These are phyloP conservation scores for Gobio occitaniae DNA, from an alignment of 2,797 vertebrate species.

Conservation along the genomic window DNA sequence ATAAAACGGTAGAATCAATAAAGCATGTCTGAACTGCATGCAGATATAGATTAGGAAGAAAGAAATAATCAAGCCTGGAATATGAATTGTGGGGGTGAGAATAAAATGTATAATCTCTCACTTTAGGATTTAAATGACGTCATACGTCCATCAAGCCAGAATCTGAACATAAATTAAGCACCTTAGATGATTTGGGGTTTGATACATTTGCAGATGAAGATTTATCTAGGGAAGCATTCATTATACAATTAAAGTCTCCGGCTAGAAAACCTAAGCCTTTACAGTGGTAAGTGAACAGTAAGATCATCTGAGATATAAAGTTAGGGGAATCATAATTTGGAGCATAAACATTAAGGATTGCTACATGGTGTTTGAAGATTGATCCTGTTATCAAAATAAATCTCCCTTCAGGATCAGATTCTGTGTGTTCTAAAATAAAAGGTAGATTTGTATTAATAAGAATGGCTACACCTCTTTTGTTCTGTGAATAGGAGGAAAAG, in stretches of 20 bases:
- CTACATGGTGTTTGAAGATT: not conserved
- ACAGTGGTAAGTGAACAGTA: too few species aligned
- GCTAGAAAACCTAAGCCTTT: too few species aligned
- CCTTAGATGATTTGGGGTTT: not conserved
- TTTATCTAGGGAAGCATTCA: too few species aligned
- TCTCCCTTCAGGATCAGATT: not conserved
- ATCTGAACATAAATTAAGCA: not conserved
- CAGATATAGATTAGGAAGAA: not conserved
- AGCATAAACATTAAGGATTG: slow-evolving; percentile 11
- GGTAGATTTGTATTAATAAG: slow-evolving; percentile 34
- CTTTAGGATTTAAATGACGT: too few species aligned
- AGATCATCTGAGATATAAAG: slow-evolving; percentile 21
- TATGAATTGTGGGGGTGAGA: too few species aligned
- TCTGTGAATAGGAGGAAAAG: slow-evolving; percentile 5
- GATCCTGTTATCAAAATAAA: not conserved
- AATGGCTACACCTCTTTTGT: not conserved
- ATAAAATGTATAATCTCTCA: too few species aligned
- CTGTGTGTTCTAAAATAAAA: slow-evolving; percentile 31
- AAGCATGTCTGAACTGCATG: not conserved
- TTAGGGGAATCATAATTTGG: too few species aligned
- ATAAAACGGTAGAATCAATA: not conserved
- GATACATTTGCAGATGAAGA: not conserved
- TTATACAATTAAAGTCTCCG: too few species aligned
- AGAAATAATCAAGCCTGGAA: not conserved
- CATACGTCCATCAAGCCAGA: not conserved